phyloP scores from a whole-genome alignment of 1,140 invertebrate species.

The Pogonus chalceus region DNA sequence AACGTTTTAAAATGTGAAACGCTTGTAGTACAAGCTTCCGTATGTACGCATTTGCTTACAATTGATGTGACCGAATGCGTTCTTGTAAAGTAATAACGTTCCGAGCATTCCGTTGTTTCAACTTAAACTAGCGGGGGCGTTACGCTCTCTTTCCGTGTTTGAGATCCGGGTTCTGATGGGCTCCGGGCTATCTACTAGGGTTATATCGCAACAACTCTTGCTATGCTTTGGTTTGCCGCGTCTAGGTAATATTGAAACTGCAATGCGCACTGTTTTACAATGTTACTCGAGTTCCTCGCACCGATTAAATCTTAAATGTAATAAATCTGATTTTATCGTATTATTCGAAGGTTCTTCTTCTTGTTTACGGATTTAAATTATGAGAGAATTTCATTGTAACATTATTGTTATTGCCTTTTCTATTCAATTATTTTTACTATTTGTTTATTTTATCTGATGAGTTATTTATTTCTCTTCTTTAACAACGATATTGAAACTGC shows the following conservation, averaged over 20 bases:
- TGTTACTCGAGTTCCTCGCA: background rate
- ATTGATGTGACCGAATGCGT: conserved; percentile 3
- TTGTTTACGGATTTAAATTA: no score
- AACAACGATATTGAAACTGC: no score
- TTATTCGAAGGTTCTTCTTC: background rate
- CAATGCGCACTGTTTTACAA: conserved; percentile 3
- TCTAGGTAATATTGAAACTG: conserved; percentile 3
- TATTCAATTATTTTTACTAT: no score
- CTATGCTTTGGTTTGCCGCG: no score
- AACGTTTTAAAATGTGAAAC: no score
- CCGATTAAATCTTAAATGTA: conserved; percentile 3
- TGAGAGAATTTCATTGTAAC: no score
- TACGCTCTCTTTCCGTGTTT: background rate
- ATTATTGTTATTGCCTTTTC: no score
- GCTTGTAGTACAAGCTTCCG: background rate
- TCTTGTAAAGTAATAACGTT: conserved; percentile 5
- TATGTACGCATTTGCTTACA: conserved; percentile 6
- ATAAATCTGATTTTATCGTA: background rate
- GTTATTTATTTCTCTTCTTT: no score
- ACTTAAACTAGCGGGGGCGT: background rate
- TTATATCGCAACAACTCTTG: conserved; percentile 2
- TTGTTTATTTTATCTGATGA: no score
- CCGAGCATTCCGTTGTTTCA: conserved; percentile 2
- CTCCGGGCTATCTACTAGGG: no score
- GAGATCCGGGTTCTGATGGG: no score